Base-by-base conservation (phyloP, 2,113 vertebrate species). In the Taxidea taxus region DNA sequence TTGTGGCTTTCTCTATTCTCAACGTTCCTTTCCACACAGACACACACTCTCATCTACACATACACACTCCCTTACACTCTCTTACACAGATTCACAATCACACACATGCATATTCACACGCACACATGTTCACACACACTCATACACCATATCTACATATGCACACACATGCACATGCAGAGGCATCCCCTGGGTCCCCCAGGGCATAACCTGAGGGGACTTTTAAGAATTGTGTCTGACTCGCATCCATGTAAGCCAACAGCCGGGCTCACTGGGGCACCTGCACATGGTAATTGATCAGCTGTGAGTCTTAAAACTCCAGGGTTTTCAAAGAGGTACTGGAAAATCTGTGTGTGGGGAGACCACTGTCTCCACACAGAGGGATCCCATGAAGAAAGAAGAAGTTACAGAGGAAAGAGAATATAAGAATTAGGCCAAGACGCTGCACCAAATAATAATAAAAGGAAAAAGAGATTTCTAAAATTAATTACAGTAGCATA, bases 401-500 rank as follows among this genome's bases (percentile, higher is more conserved):
- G 10, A 34, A 18, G 2, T 11, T 3, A 5, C 1, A 64, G 12
- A 4, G 29, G 25, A 34, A 75, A 51, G n/a, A 77, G 49, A 66
- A 56, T 25, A 12, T 10, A 25, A 92, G n/a, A 74, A 44, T 3
- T 15, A 92, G 68, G 39, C 29, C 16, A 34, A 39, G 39, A 39
- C 70, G 31, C 81, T 83, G 47, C 54, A 90, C 56, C 21, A 68
- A 62, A 29, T 39, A 66, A 64, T 39, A 78, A 77, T 16, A 80
- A 78, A 81, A 49, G 68, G 56, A 42, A 94, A 95, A 81, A 54
- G 21, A 15, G 27, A 70, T 58, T 70, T 39, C 83, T 56, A 82
- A 96, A 94, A 86, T 97, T 66, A 96, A 93, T 95, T 82, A 82
- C 13, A 60, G 54, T 2, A 66, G 49, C 39, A 14, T n/a, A 74